phyloP scores from a whole-genome alignment of 2,113 vertebrate genomes.

The Lipotes vexillifer region DNA sequence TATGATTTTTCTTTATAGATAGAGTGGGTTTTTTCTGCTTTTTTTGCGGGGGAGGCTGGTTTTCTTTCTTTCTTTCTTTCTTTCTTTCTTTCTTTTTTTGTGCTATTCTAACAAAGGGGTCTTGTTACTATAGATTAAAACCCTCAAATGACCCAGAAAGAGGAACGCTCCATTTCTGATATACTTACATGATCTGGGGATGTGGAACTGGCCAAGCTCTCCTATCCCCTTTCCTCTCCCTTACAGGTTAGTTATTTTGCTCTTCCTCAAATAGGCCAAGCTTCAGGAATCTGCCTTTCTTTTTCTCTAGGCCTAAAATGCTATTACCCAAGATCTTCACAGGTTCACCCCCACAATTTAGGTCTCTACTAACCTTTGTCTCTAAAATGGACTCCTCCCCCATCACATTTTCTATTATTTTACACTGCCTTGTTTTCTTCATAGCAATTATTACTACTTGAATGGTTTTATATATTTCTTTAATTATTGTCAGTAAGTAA shows the following conservation, averaged over 20 bases:
- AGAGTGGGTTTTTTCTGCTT: fast-evolving
- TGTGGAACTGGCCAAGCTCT: background rate
- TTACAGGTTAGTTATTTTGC: background rate
- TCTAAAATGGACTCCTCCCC: background rate
- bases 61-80: background rate
- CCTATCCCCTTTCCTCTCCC: background rate
- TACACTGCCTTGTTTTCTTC: background rate
- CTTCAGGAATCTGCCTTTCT: background rate
- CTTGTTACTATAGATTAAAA: background rate
- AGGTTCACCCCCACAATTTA: background rate
- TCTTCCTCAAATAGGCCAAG: background rate
- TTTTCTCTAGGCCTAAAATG: background rate
- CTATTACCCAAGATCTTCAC: background rate
- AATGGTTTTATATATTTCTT: background rate
- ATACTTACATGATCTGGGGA: background rate
- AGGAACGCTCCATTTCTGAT: background rate
- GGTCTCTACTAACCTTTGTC: background rate
- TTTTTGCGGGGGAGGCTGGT: background rate
- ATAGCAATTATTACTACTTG: background rate
- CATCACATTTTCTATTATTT: background rate
- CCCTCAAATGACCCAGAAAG: background rate
- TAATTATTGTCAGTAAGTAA: background rate
- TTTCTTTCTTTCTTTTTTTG: background rate
- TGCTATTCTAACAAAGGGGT: background rate
- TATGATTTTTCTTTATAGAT: background rate